A percentile compares a stretch with the other conserved stretches of the same genome.
Conservation (phyloP, 2,888 invertebrate species). For the Hymenopus coronatus region DNA sequence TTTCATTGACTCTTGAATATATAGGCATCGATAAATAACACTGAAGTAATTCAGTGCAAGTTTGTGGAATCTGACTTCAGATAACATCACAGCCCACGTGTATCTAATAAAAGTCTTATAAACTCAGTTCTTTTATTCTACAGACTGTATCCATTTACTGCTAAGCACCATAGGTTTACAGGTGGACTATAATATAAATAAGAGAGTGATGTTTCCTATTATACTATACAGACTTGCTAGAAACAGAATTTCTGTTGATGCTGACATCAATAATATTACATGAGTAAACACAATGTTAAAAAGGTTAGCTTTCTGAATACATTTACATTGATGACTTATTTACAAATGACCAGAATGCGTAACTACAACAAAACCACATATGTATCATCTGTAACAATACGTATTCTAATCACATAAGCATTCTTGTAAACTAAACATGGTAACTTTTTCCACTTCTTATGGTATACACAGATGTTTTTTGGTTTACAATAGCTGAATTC, state of each 20-base stretch:
- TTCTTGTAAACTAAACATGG: not conserved
- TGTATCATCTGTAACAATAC: not conserved
- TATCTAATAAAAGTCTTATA: not conserved
- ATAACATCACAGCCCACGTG: not conserved
- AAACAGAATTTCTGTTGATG: not conserved
- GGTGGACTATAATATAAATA: not conserved
- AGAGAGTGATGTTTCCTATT: not conserved
- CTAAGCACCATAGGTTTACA: not conserved
- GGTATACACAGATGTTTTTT: not conserved
- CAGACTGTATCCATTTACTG: not conserved
- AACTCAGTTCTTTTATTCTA: not conserved
- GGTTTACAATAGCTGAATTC: not conserved
- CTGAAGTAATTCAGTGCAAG: not conserved
- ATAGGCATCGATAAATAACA: not conserved
- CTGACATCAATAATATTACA: not conserved
- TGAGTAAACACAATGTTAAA: not conserved
- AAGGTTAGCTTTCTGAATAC: no score
- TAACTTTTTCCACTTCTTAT: not conserved
- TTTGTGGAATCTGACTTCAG: not conserved
- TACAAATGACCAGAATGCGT: not conserved
- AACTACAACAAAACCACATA: not conserved
- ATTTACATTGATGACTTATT: not conserved
- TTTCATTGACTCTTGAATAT: not conserved
- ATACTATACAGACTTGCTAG: not conserved
- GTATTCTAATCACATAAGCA: not conserved